A percentile compares a stretch with the other conserved stretches of the same genome.
Evolutionary conservation across 1,140 invertebrate genomes (phyloP).

Genomic region (Hyposmocoma kahamanoa): DNA sequence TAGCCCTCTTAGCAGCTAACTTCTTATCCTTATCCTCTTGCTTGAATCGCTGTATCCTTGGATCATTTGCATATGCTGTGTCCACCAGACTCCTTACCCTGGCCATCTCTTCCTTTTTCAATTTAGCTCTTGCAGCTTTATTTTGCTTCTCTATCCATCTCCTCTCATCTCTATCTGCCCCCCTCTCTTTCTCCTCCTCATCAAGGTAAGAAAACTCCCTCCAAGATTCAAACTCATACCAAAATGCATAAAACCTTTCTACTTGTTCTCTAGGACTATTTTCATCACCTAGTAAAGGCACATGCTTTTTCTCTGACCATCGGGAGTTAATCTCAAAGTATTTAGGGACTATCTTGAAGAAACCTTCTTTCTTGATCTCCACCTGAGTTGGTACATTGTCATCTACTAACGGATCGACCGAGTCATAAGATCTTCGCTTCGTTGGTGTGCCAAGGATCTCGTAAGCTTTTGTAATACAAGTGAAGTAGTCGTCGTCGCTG

Average conservation of each 20-base stretch:
- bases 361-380: constrained; percentile 85
- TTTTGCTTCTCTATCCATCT: constrained; percentile 99
- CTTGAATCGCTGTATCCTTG: constrained; percentile 92
- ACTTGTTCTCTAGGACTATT: constrained; percentile 82
- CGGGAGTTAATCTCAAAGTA: constrained; percentile 91
- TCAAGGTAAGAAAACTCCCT: constrained; percentile 99
- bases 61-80: constrained; percentile 94
- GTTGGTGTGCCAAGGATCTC: constrained; percentile 84
- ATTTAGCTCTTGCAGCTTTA: constrained; percentile 90
- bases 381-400: constrained; percentile 86
- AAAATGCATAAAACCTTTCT: constrained; percentile 91
- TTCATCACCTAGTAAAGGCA: constrained; percentile 88
- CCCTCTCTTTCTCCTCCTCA: constrained; percentile 98
- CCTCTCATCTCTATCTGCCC: constrained; percentile 95
- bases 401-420: constrained; percentile 95
- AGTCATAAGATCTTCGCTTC: constrained; percentile 94
- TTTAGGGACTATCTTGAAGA: constrained; percentile 86
- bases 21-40: constrained; percentile 96
- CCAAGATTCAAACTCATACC: constrained; percentile 99
- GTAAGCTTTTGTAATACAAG: constrained; percentile 96
- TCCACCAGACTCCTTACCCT: constrained; percentile 93
- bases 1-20: constrained; percentile 89
- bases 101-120: constrained; percentile 97
- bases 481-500: constrained; percentile 96
- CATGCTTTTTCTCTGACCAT: constrained; percentile 93